Conservation (phyloP, 2,797 vertebrate genomes). For the Toxotes lorentzi region DNA sequence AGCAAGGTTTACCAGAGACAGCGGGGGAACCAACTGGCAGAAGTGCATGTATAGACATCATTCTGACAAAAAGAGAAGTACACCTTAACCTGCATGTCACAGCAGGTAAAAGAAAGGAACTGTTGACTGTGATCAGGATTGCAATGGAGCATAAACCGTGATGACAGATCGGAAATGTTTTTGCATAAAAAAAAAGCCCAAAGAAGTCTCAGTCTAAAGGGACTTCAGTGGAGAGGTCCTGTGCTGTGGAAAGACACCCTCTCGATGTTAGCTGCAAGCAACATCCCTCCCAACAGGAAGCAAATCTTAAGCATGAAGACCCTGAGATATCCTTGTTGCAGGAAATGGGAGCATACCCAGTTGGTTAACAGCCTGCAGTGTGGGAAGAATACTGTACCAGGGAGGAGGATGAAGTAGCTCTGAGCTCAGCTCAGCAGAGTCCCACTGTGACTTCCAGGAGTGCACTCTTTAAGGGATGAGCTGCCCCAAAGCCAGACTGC, state of each 20-base stretch:
- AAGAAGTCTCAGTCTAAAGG: background rate
- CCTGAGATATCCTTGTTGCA: slow-evolving; percentile 45
- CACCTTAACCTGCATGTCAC: slow-evolving; percentile 26
- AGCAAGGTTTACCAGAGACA: slow-evolving; percentile 13
- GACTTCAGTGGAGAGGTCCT: slow-evolving; percentile 24
- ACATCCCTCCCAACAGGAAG: slow-evolving; percentile 46
- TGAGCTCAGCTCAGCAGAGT: slow-evolving; percentile 58
- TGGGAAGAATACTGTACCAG: slow-evolving; percentile 36
- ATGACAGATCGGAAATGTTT: slow-evolving; percentile 37
- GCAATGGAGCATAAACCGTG: slow-evolving; percentile 15
- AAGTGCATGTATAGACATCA: slow-evolving; percentile 22
- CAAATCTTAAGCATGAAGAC: slow-evolving; percentile 39
- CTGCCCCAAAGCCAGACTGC: slow-evolving; percentile 58
- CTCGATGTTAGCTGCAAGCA: slow-evolving; percentile 24
- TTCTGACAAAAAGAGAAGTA: slow-evolving; percentile 13
- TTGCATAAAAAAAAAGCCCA: slow-evolving; percentile 20
- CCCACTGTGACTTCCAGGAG: slow-evolving; percentile 67
- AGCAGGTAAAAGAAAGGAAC: slow-evolving; percentile 18
- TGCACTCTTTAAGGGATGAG: slow-evolving; percentile 65
- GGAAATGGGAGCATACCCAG: slow-evolving; percentile 31
- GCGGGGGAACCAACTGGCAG: background rate
- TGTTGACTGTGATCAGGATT: slow-evolving; percentile 26
- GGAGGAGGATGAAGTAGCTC: slow-evolving; percentile 43
- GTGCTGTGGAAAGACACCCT: slow-evolving; percentile 17
- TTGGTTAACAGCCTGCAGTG: slow-evolving; percentile 49